Conservation (phyloP, 2,888 invertebrate species). For the Erynnis tages region DNA sequence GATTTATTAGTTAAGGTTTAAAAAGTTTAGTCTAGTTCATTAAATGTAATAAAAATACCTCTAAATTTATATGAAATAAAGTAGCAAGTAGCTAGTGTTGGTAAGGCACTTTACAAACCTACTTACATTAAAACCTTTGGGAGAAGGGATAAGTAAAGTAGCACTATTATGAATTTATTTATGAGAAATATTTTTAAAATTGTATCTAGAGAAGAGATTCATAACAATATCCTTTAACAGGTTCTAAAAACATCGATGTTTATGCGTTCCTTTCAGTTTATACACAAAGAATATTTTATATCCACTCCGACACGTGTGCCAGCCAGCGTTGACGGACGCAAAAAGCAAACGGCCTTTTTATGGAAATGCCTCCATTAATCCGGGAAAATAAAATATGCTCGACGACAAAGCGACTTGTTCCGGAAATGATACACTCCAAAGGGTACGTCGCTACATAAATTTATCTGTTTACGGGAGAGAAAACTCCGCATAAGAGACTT, state of each 20-base stretch:
- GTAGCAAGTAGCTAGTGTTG: no score
- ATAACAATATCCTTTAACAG: no score
- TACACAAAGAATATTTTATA: constrained; percentile 30
- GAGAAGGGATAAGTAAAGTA: no score
- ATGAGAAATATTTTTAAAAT: no score
- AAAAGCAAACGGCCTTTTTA: constrained; percentile 73
- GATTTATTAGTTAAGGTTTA: no score
- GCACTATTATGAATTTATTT: no score
- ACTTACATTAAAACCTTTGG: no score
- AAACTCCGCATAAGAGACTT: constrained; percentile 25
- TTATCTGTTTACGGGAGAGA: constrained; percentile 21
- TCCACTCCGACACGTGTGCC: constrained; percentile 56
- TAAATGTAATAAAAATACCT: no score
- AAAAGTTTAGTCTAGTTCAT: no score
- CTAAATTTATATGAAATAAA: no score
- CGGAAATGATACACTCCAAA: constrained; percentile 67
- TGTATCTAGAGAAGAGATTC: no score
- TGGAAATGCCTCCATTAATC: constrained; percentile 68
- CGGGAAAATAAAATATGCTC: constrained; percentile 61
- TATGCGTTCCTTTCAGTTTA: not conserved
- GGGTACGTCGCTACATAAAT: constrained; percentile 33
- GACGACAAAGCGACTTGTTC: constrained; percentile 78
- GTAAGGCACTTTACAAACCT: no score
- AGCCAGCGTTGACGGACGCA: constrained; percentile 43
- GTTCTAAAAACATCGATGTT: constrained; percentile 9